Percentiles rank a stretch among this genome's conserved stretches.
Evolutionary conservation across 2,888 invertebrate species (phyloP).

Genomic region (Patella pellucida): DNA sequence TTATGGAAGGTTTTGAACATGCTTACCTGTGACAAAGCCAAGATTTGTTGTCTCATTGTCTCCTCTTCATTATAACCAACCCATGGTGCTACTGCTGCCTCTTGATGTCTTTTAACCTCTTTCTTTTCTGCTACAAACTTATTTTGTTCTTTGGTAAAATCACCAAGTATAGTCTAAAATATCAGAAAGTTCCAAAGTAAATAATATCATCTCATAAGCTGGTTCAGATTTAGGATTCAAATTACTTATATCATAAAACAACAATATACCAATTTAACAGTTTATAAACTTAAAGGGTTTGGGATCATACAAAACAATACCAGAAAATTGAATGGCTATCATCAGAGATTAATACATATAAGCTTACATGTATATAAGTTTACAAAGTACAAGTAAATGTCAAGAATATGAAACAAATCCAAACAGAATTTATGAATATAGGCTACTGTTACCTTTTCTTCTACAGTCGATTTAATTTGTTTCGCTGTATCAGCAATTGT

Average conservation of each 20-base stretch:
- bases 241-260: too few species aligned
- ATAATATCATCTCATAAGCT: too few species aligned
- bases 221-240: too few species aligned
- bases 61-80: conserved; percentile 94
- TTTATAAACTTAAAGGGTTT: background rate
- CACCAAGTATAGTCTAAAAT: conserved; percentile 91
- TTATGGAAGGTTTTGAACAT: too few species aligned
- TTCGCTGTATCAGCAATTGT: conserved; percentile 90
- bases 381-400: background rate
- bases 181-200: conserved; percentile 21
- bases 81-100: conserved; percentile 85
- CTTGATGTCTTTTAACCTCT: conserved; percentile 73
- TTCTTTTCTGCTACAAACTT: conserved; percentile 92
- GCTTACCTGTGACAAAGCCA: conserved; percentile 89
- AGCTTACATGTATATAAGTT: too few species aligned
- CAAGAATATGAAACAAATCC: background rate
- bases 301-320: background rate
- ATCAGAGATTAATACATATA: too few species aligned
- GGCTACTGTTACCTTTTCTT: conserved; percentile 79
- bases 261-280: background rate
- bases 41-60: conserved; percentile 92
- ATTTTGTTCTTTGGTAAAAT: conserved; percentile 97
- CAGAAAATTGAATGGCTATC: background rate
- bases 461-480: conserved; percentile 95
- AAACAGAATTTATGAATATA: too few species aligned